Conservation (phyloP, 2,888 invertebrate species). For the Trichogramma evanescens region DNA sequence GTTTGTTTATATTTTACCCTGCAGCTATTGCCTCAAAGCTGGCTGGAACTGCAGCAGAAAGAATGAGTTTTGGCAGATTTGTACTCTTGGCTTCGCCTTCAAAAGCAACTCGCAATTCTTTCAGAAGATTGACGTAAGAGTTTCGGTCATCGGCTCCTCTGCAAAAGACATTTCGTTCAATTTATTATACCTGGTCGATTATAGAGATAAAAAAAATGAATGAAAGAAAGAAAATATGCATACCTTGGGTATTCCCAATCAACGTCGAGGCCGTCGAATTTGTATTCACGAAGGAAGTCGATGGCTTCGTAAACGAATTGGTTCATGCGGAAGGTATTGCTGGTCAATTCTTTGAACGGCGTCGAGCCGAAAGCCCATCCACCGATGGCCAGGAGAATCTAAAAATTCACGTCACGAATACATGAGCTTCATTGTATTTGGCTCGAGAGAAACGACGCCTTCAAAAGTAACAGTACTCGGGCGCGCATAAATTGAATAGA, state of each 20-base stretch:
- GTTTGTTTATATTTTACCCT: constrained; percentile 50
- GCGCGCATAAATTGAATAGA: not conserved
- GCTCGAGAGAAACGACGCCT: too few species aligned
- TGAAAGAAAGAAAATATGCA: constrained; percentile 15
- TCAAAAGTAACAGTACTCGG: not conserved
- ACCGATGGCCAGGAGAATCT: constrained; percentile 81
- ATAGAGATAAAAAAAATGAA: not conserved
- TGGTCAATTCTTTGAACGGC: constrained; percentile 86
- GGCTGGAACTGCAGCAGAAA: constrained; percentile 87
- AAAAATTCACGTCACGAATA: constrained; percentile 9
- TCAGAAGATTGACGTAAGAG: constrained; percentile 75
- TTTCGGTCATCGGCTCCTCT: constrained; percentile 80
- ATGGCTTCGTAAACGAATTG: constrained; percentile 93
- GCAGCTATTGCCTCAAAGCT: constrained; percentile 90
- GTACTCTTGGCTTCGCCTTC: constrained; percentile 88
- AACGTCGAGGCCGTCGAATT: constrained; percentile 87
- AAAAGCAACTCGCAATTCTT: constrained; percentile 83
- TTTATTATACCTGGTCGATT: not conserved
- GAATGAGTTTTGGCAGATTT: constrained; percentile 67
- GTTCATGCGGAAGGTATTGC: constrained; percentile 88
- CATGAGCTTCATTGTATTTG: too few species aligned
- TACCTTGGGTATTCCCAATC: constrained; percentile 90
- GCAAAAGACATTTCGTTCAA: constrained; percentile 17
- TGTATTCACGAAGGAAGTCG: constrained; percentile 82
- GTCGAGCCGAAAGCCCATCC: constrained; percentile 96